Evolutionary conservation across 1,140 invertebrate species (phyloP), one percentile per base, ranked within the genome.

Genomic region (Hyphantria cunea): DNA sequence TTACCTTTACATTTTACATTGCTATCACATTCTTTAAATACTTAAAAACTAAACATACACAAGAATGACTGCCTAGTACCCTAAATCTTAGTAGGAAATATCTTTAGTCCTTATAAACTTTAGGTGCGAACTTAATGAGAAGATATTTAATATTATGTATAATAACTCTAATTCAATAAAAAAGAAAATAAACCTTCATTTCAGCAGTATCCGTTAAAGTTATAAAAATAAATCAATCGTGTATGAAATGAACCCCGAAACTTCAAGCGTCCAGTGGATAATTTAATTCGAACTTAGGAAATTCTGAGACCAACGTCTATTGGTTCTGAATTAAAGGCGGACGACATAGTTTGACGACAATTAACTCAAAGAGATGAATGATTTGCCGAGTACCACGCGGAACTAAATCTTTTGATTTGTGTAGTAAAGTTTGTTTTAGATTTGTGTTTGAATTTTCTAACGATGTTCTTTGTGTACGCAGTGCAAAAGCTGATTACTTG

Each of bases 221-320:
- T n/a, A 13, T 44, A 25, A 41, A 51, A 15, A 41, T 53, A 53
- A 41, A 41, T 53, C 37, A 53, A 31, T 53, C 34, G n/a, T 53
- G 8, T 53, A 53, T n/a, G n/a, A 53, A 31, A n/a, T 9, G 34
- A 53, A 41, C 17, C 15, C 33, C 12, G 13, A 37, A 25, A 14
- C 37, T 41, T 41, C 6, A 52, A n/a, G 25, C 11, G 15, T 25
- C 25, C 17, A 13, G 14, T 41, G 25, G 45, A 48, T 58, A 58
- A 49, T 58, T 58, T 37, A 14, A 55, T 55, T 55, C 52, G 31
- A 34, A 56, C 14, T 47, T 25, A 48, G 45, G 32, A 58, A 58
- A 58, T 49, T 33, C 55, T 31, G 14, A 9, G 15, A 14, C 25
- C 11, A 6, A 44, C 33, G 14, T 58, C 55, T 31, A 58, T 58